A percentile compares a stretch with the other conserved stretches of the same genome.
Conservation (phyloP, 2,888 invertebrate species). For the Andrena minutula region DNA sequence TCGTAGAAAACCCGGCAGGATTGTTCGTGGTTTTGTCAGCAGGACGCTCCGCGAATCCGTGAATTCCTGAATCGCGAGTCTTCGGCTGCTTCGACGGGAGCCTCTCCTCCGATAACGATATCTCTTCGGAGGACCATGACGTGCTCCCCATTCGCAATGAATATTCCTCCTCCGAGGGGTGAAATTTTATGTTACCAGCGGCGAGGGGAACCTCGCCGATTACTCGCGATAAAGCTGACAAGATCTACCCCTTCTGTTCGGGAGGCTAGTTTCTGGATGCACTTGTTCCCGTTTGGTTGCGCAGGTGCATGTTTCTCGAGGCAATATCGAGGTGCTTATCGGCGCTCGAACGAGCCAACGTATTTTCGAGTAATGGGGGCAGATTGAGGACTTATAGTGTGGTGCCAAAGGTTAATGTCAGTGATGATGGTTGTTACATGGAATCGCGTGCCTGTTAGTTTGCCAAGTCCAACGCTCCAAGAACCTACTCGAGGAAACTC, state of each 20-base stretch:
- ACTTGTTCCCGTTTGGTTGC: not conserved
- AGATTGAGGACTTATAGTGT: too few species aligned
- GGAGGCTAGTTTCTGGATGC: not conserved
- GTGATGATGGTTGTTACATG: too few species aligned
- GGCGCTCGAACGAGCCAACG: not conserved
- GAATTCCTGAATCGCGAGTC: slow-evolving; percentile 55
- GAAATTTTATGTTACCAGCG: slow-evolving; percentile 38
- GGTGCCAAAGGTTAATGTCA: too few species aligned
- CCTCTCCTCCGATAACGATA: slow-evolving; percentile 43
- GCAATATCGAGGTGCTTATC: slow-evolving; percentile 19
- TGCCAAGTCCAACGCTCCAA: too few species aligned
- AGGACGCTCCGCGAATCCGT: slow-evolving; percentile 67
- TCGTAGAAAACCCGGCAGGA: slow-evolving; percentile 46
- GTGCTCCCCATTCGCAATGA: slow-evolving; percentile 66
- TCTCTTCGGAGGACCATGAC: slow-evolving; percentile 60
- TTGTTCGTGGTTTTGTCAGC: slow-evolving; percentile 70
- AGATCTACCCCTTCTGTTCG: not conserved
- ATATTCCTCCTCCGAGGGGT: slow-evolving; percentile 44
- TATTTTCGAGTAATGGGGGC: too few species aligned
- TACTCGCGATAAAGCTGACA: slow-evolving; percentile 34
- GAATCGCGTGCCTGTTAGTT: too few species aligned
- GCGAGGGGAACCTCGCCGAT: slow-evolving; percentile 37
- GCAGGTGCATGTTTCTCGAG: slow-evolving; percentile 12
- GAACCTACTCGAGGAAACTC: too few species aligned
- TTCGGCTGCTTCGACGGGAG: slow-evolving; percentile 37